Evolutionary conservation across 2,113 vertebrate species (phyloP).

Genomic region (Rhipidura dahli): DNA sequence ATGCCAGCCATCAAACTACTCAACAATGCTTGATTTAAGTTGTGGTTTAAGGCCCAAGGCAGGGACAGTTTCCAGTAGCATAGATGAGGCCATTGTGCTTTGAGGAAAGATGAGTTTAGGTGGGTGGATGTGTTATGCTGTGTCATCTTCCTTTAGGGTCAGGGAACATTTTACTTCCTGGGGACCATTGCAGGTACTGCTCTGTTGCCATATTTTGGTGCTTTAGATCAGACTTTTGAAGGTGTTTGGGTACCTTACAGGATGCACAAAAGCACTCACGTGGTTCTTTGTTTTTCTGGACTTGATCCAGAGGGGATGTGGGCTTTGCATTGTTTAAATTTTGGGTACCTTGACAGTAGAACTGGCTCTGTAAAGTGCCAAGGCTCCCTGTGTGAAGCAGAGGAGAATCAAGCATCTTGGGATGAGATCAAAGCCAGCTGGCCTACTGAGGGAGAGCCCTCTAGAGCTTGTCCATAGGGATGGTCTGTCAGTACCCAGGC

Average conservation of each 20-base stretch:
- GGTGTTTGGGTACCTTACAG: background rate
- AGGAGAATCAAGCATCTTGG: background rate
- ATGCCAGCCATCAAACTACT: background rate
- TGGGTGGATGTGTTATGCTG: rapidly evolving
- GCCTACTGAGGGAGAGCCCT: background rate
- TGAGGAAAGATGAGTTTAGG: background rate
- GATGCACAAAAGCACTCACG: background rate
- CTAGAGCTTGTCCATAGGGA: background rate
- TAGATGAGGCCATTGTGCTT: background rate
- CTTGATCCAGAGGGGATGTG: constrained; percentile 23
- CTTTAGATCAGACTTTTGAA: background rate
- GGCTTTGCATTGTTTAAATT: background rate
- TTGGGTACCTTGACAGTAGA: background rate
- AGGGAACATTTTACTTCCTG: background rate
- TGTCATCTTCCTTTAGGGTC: background rate
- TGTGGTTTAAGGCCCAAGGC: background rate
- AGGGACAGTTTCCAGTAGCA: background rate
- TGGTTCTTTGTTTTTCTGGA: constrained; percentile 19
- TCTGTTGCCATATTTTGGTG: background rate
- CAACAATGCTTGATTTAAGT: background rate
- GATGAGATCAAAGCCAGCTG: background rate
- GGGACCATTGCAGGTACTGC: background rate
- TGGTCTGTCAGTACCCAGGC: background rate
- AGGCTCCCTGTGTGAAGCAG: background rate
- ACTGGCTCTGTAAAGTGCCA: background rate